Base-by-base conservation (phyloP, 1,140 invertebrate species). In the Camponotus floridanus region DNA sequence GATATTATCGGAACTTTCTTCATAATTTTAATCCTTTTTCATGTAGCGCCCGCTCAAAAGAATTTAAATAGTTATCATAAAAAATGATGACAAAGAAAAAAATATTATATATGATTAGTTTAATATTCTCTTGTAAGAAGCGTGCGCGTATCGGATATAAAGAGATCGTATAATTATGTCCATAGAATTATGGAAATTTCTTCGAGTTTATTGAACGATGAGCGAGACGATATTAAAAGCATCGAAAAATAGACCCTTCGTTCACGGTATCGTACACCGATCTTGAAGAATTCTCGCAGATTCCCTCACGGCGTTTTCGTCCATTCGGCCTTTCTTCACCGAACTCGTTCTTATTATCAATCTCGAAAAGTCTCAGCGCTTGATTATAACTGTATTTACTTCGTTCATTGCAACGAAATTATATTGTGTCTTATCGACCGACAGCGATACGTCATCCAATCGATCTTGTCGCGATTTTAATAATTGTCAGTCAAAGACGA, bases 341-440 rank as follows among this genome's bases (percentile, higher is more conserved):
- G 39, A 76, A 86, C 48, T 87, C 39, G 71, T 61, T 59, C 68
- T 89, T 70, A 89, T 90, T 90, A 89, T 68, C 74, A 70, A 48
- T 68, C 79, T 48, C 65, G 64, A 76, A 62, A 88, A 86, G n/a
- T 55, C 45, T 71, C 57, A 21, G 31, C 33, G 13, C 8, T 59
- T 65, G 85, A 89, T 90, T 90, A 90, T 87, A 80, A 87, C 79
- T 87, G 74, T 89, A 64, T 90, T 90, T 90, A 90, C 81, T 79
- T 31, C 21, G 8, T n/a, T 31, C 33, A 57, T 1, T 45, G 15
- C 18, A 11, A 18, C 57, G n/a, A 89, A 90, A 90, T 89, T 89
- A 89, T 36, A 86, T 89, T 59, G 59, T 83, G 65, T 31, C 51
- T 89, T 89, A 76, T 86, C 87, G 67, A 79, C 70, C 18, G 8